Conservation (phyloP, 2,797 vertebrate genomes). For the Heliangelus exortis region DNA sequence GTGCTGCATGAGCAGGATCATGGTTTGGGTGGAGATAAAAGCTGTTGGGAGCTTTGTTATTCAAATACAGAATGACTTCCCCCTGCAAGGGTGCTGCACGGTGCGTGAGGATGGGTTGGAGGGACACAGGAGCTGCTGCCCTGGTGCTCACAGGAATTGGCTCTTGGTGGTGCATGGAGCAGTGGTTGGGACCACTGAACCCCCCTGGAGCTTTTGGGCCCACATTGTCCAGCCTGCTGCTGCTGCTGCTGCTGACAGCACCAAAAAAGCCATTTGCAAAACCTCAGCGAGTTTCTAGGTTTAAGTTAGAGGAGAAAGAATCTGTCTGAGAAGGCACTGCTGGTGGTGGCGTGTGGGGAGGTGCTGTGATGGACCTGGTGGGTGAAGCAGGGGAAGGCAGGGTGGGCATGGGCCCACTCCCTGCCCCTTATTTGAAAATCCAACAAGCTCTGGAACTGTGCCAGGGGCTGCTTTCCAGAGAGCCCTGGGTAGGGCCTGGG, state of each 20-base stretch:
- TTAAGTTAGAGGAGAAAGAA: fast-evolving
- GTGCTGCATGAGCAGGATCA: not conserved
- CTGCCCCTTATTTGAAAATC: not conserved
- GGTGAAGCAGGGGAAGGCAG: no score
- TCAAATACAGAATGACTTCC: constrained; percentile 46
- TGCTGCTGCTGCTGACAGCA: not conserved
- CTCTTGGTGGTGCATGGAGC: no score
- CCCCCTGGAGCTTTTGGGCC: not conserved
- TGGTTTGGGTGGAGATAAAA: constrained; percentile 13
- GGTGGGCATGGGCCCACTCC: no score
- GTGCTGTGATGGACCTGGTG: fast-evolving
- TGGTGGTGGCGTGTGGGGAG: fast-evolving
- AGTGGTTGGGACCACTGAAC: no score
- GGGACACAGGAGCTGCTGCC: not conserved
- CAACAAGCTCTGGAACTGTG: fast-evolving
- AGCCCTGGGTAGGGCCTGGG: not conserved
- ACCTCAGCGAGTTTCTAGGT: not conserved
- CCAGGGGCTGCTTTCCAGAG: not conserved
- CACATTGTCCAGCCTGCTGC: fast-evolving
- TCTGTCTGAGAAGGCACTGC: fast-evolving
- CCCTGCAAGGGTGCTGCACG: not conserved
- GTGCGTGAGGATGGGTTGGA: not conserved
- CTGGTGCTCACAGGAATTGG: no score
- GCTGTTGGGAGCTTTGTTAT: constrained; percentile 59
- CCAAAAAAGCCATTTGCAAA: fast-evolving